These are phyloP conservation scores for Orchestia grillus DNA, from an alignment of 1,140 invertebrate species.

Conservation along the genomic window DNA sequence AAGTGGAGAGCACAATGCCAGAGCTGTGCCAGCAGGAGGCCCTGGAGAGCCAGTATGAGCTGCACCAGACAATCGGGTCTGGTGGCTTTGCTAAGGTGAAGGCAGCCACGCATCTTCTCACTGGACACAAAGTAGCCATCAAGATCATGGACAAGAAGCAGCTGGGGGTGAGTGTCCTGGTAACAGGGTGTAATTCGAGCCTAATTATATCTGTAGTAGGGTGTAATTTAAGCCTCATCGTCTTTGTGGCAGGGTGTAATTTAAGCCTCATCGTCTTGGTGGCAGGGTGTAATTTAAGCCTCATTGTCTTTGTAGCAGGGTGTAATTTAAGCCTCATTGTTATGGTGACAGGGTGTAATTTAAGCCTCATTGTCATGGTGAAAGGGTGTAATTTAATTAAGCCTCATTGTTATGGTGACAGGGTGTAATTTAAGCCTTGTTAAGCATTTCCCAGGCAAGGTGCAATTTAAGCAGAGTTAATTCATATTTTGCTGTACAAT, in stretches of 20 bases:
- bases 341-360: too few species aligned
- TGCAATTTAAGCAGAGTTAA: too few species aligned
- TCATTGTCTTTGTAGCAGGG: too few species aligned
- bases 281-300: not conserved
- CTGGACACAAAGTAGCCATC: slow-evolving; percentile 87
- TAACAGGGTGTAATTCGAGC: not conserved
- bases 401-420: too few species aligned
- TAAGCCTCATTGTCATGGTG: too few species aligned
- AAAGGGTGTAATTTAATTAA: too few species aligned
- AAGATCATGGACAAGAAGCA: slow-evolving; percentile 87
- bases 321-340: too few species aligned
- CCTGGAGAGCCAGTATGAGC: slow-evolving; percentile 78
- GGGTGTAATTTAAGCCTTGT: too few species aligned
- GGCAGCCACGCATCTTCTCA: slow-evolving; percentile 81
- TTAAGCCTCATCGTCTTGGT: not conserved
- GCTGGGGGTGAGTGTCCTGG: slow-evolving; percentile 73
- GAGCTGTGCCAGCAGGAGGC: slow-evolving; percentile 57
- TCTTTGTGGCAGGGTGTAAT: not conserved
- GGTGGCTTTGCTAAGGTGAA: slow-evolving; percentile 88
- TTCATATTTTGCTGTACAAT: too few species aligned
- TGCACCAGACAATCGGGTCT: slow-evolving; percentile 82
- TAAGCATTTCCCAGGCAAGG: too few species aligned
- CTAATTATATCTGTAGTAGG: too few species aligned
- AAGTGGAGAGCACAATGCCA: not conserved
- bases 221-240: too few species aligned